Evolutionary conservation across 2,113 vertebrate species (phyloP).

Genomic region (human): DNA sequence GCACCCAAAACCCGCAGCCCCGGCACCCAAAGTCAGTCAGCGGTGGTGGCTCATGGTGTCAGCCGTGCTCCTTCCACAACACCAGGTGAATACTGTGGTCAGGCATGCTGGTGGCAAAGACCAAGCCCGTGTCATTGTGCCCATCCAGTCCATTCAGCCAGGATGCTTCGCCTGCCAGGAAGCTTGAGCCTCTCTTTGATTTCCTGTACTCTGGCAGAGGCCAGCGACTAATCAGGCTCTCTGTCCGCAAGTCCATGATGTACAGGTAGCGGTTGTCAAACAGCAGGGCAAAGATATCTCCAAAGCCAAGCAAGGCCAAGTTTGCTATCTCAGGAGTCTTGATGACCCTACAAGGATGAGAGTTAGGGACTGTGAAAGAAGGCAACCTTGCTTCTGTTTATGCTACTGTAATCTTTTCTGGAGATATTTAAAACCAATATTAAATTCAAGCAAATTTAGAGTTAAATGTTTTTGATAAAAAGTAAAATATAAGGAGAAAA

Average conservation of each 20-base stretch:
- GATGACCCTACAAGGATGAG: constrained; percentile 91
- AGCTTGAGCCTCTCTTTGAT: constrained; percentile 98
- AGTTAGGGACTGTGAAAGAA: constrained; percentile 50
- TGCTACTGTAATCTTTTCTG: neutral
- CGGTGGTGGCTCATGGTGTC: constrained; percentile 59
- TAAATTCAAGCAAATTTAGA: constrained; percentile 20
- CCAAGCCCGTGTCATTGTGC: constrained; percentile 94
- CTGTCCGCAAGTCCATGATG: constrained; percentile 98
- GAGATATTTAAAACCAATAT: neutral
- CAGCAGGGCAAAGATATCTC: constrained; percentile 96
- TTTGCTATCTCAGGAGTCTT: constrained; percentile 93
- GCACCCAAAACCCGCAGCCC: constrained; percentile 73
- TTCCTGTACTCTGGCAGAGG: constrained; percentile 97
- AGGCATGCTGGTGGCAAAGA: constrained; percentile 99
- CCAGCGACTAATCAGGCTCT: constrained; percentile 95
- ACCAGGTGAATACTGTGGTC: constrained; percentile 99
- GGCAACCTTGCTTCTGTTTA: neutral
- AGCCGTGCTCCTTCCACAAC: constrained; percentile 97
- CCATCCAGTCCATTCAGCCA: constrained; percentile 97
- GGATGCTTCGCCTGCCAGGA: constrained; percentile 94
- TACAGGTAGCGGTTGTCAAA: constrained; percentile 98
- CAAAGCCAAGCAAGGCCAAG: constrained; percentile 95
- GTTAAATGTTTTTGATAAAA: constrained; percentile 27
- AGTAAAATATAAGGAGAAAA: constrained; percentile 12
- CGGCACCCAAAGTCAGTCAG: constrained; percentile 64